phyloP scores from a whole-genome alignment of 1,140 invertebrate genomes.

The Drosophila seguyi region DNA sequence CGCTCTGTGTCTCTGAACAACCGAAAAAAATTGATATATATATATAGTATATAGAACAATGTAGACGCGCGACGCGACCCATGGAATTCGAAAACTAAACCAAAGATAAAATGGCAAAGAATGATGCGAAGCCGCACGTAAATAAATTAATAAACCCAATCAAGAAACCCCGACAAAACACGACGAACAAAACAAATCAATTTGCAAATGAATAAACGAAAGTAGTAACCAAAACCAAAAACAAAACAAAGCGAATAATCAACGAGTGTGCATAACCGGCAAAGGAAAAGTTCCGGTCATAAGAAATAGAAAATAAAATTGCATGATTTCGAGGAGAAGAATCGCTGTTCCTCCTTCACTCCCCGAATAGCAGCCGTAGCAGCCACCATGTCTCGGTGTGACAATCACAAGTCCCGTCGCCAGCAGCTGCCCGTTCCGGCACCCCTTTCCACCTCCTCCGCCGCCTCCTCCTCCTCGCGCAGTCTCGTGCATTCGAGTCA shows the following conservation, averaged over 20 bases:
- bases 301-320: constrained; percentile 20
- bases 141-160: constrained; percentile 62
- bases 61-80: constrained; percentile 40
- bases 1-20: constrained; percentile 16
- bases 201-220: constrained; percentile 77
- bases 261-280: constrained; percentile 17
- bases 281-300: constrained; percentile 33
- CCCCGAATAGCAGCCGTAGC: constrained; percentile 30
- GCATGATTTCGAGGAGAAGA: constrained; percentile 59
- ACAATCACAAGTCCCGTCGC: constrained; percentile 52
- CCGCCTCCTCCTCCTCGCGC: constrained; percentile 10
- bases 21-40: not conserved
- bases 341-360: constrained; percentile 17
- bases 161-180: constrained; percentile 33
- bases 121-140: constrained; percentile 48
- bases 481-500: constrained; percentile 24
- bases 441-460: constrained; percentile 17
- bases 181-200: constrained; percentile 58
- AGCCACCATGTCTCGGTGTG: constrained; percentile 54
- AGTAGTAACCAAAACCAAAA: constrained; percentile 36
- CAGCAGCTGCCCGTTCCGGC: constrained; percentile 59
- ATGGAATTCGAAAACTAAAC: constrained; percentile 67
- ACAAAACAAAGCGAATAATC: constrained; percentile 39
- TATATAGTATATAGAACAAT: constrained; percentile 37
- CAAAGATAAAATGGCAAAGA: constrained; percentile 83